These are phyloP conservation scores for Ligdia adustata DNA, from an alignment of 2,888 invertebrate species.

Conservation along the genomic window DNA sequence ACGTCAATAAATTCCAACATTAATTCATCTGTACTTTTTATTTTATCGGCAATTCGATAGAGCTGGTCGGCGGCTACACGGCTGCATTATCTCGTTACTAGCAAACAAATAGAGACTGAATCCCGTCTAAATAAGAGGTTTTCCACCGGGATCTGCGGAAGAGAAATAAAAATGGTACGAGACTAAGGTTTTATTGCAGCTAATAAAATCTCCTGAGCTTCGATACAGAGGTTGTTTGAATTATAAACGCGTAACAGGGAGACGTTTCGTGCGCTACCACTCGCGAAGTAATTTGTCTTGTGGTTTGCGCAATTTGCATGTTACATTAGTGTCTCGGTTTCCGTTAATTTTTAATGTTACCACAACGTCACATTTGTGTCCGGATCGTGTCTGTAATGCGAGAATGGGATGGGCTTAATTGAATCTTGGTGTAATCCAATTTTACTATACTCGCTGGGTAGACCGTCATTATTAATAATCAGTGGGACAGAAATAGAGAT, in stretches of 20 bases:
- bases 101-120: constrained; percentile 56
- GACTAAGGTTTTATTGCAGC: constrained; percentile 50
- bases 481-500: constrained; percentile 6
- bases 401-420: constrained; percentile 9
- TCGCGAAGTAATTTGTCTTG: constrained; percentile 55
- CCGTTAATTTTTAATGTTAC: constrained; percentile 44
- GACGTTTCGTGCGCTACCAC: constrained; percentile 19
- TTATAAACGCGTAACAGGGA: constrained; percentile 47
- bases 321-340: constrained; percentile 47
- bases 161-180: constrained; percentile 51
- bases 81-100: constrained; percentile 47
- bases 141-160: constrained; percentile 37
- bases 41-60: constrained; percentile 21
- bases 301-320: constrained; percentile 53
- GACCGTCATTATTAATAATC: constrained; percentile 4
- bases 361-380: constrained; percentile 33
- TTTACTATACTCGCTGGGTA: neutral
- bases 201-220: constrained; percentile 58
- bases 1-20: constrained; percentile 24
- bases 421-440: constrained; percentile 11
- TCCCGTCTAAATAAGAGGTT: constrained; percentile 45
- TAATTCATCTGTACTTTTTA: constrained; percentile 25
- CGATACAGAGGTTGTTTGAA: constrained; percentile 49
- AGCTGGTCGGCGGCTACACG: constrained; percentile 40
- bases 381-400: constrained; percentile 13